Conservation (phyloP, 1,140 invertebrate species). For the Cherax destructor region DNA sequence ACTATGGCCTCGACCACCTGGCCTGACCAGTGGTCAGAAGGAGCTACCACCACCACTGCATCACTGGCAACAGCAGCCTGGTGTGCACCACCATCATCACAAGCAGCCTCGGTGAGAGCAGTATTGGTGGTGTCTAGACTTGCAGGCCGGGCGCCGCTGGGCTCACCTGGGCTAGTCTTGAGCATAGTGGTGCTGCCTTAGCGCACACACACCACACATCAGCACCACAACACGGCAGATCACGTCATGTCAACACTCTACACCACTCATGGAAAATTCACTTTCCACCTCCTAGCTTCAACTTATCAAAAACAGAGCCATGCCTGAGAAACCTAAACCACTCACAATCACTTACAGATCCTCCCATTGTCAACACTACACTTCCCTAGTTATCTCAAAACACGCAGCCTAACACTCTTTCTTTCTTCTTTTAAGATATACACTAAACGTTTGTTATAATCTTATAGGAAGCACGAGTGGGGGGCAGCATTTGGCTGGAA, state of each 20-base stretch:
- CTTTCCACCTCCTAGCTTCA: constrained; percentile 11
- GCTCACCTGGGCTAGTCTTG: constrained; percentile 56
- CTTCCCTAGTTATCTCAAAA: constrained; percentile 11
- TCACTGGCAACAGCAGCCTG: constrained; percentile 1
- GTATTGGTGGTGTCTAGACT: constrained; percentile 15
- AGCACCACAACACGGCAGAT: constrained; percentile 22
- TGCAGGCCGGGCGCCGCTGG: constrained; percentile 48
- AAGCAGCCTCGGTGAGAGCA: constrained; percentile 14
- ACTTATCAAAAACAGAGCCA: constrained; percentile 63
- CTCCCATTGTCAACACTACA: constrained; percentile 18
- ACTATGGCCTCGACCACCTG: constrained; percentile 68
- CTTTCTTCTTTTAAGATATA: neutral
- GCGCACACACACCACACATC: constrained; percentile 44
- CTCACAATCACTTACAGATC: constrained; percentile 51
- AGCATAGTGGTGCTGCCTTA: constrained; percentile 52
- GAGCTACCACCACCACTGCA: constrained; percentile 9
- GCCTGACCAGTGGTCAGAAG: constrained; percentile 63
- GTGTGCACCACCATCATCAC: constrained; percentile 15
- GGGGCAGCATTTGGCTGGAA: constrained; percentile 46
- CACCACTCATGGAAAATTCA: constrained; percentile 6
- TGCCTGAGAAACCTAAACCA: constrained; percentile 46
- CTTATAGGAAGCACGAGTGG: neutral
- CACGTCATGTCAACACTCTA: constrained; percentile 52
- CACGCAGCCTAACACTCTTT: constrained; percentile 26
- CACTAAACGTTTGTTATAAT: neutral